Conservation (phyloP, 2,797 vertebrate species). For the Poecilia gillii region DNA sequence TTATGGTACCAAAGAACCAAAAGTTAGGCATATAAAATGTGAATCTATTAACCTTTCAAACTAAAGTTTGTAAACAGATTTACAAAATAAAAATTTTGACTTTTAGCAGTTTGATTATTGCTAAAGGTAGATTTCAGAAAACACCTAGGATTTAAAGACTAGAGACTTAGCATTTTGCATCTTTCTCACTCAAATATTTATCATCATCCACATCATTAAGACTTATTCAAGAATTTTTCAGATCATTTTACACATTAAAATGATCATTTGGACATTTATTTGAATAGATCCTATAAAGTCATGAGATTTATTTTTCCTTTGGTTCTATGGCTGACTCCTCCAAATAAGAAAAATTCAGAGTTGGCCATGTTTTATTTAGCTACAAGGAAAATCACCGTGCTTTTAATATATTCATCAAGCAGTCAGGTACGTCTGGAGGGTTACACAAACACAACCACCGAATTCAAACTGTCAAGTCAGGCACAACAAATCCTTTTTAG, state of each 20-base stretch:
- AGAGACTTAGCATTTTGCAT: background rate
- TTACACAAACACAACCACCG: constrained; percentile 7
- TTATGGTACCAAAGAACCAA: background rate
- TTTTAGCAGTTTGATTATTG: background rate
- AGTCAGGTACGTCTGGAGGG: background rate
- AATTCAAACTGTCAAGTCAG: constrained; percentile 29
- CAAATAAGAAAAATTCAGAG: background rate
- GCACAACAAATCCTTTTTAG: constrained; percentile 16
- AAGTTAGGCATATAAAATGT: background rate
- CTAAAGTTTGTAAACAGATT: background rate
- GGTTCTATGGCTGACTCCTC: background rate
- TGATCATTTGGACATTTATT: background rate
- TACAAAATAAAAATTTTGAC: background rate
- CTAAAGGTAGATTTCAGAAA: background rate
- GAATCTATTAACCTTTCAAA: background rate
- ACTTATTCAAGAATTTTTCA: background rate
- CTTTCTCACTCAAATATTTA: background rate
- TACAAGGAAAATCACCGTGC: background rate
- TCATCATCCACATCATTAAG: background rate
- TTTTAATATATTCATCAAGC: constrained; percentile 2
- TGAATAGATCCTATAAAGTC: background rate
- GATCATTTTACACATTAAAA: background rate
- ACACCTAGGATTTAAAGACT: background rate
- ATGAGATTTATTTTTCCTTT: background rate
- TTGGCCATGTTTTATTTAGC: background rate